Evolutionary conservation across 2,113 vertebrate genomes (phyloP).

Genomic region (Acrocephalus kingi): DNA sequence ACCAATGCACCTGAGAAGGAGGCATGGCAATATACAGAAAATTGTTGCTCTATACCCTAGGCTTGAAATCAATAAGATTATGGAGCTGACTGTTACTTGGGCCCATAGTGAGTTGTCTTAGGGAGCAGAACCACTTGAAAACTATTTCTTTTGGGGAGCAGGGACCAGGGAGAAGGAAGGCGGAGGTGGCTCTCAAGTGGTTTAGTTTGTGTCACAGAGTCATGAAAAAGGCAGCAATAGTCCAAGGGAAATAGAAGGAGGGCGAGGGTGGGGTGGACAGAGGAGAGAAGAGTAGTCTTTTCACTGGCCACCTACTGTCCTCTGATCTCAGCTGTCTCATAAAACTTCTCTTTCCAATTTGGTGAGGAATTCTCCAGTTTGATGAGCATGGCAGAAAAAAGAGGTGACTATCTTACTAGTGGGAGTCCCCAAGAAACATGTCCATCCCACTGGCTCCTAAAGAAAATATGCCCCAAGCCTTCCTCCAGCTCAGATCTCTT

Average conservation of each 20-base stretch:
- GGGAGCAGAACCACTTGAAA: neutral
- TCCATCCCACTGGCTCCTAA: neutral
- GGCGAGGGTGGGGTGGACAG: neutral
- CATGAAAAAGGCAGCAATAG: fast-evolving
- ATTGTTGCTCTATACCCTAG: neutral
- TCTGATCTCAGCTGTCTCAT: neutral
- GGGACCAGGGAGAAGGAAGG: neutral
- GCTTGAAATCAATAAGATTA: neutral
- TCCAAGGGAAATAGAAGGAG: neutral
- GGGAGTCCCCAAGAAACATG: neutral
- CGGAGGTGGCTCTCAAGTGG: neutral
- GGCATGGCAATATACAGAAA: neutral
- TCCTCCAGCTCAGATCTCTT: neutral
- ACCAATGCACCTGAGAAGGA: neutral
- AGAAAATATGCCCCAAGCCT: neutral
- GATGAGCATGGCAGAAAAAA: neutral
- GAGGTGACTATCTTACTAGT: fast-evolving
- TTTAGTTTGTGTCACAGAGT: neutral
- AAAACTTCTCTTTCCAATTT: neutral
- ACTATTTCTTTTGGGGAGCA: neutral
- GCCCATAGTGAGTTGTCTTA: neutral
- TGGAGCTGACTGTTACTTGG: neutral
- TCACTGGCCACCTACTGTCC: neutral
- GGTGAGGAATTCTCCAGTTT: neutral
- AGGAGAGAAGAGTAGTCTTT: neutral